Percentiles rank a stretch among this genome's conserved stretches.
Evolutionary conservation across 2,797 vertebrate genomes (phyloP).

Genomic region (Tinamus major): DNA sequence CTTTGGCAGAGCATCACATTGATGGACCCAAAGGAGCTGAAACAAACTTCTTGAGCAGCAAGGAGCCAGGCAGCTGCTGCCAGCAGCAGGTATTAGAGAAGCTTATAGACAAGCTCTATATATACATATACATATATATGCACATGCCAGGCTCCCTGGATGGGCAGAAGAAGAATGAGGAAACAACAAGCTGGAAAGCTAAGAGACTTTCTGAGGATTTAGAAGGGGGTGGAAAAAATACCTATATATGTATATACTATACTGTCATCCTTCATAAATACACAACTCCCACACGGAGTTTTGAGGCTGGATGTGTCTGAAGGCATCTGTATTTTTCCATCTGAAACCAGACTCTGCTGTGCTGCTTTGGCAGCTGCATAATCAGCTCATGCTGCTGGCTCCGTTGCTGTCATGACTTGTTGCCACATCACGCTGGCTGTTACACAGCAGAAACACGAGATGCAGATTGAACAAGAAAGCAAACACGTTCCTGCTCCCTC

Average conservation of each 20-base stretch:
- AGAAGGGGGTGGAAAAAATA: not conserved
- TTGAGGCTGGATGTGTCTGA: not conserved
- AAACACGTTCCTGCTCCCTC: not conserved
- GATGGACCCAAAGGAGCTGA: not conserved
- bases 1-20: not conserved
- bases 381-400: not conserved
- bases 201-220: not conserved
- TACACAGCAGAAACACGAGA: accelerated
- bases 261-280: not conserved
- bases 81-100: accelerated
- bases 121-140: not conserved
- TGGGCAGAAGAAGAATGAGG: not conserved
- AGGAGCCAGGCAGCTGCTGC: not conserved
- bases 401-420: not conserved
- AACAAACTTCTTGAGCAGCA: not conserved
- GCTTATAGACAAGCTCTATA: not conserved
- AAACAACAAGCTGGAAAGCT: not conserved
- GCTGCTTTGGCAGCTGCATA: not conserved
- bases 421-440: not conserved
- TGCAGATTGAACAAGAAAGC: not conserved
- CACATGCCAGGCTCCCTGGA: not conserved
- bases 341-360: not conserved
- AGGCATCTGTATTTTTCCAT: not conserved
- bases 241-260: not conserved
- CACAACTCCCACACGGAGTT: not conserved